A percentile compares a stretch with the other conserved stretches of the same genome.
phyloP scores from a whole-genome alignment of 92 coral and sea anemone species.

The Metridium senile region DNA sequence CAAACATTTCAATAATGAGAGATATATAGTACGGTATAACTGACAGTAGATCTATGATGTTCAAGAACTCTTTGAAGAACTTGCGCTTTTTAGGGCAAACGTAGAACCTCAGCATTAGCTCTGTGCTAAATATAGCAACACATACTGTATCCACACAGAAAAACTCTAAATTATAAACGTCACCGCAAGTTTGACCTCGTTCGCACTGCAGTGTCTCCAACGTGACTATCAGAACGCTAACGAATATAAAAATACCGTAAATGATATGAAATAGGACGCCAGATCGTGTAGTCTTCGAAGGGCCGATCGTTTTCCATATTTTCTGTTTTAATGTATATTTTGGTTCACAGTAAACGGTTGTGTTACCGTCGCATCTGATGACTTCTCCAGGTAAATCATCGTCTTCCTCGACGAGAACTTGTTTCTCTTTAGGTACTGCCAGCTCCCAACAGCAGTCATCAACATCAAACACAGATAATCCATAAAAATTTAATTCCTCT shows the following conservation, averaged over 20 bases:
- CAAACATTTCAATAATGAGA: conserved; percentile 61
- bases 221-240: conserved; percentile 76
- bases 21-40: conserved; percentile 76
- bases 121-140: conserved; percentile 77
- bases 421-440: conserved; percentile 72
- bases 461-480: conserved; percentile 89
- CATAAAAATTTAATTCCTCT: conserved; percentile 92
- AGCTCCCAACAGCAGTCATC: conserved; percentile 91
- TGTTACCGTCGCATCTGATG: conserved; percentile 55
- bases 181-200: conserved; percentile 60
- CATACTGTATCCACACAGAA: conserved; percentile 74
- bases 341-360: conserved; percentile 72
- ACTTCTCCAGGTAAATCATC: conserved; percentile 68
- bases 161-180: conserved; percentile 49
- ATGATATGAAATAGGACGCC: conserved; percentile 82
- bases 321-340: conserved; percentile 72
- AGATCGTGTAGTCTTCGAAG: conserved; percentile 79
- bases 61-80: conserved; percentile 70
- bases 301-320: conserved; percentile 88
- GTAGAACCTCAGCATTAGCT: conserved; percentile 63
- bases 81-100: conserved; percentile 78
- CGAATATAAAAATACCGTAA: conserved; percentile 79
- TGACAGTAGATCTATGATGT: conserved; percentile 71
- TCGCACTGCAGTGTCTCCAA: conserved; percentile 78
- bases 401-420: conserved; percentile 64